Conservation (phyloP, 1,140 invertebrate genomes). For the Homarus americanus region DNA sequence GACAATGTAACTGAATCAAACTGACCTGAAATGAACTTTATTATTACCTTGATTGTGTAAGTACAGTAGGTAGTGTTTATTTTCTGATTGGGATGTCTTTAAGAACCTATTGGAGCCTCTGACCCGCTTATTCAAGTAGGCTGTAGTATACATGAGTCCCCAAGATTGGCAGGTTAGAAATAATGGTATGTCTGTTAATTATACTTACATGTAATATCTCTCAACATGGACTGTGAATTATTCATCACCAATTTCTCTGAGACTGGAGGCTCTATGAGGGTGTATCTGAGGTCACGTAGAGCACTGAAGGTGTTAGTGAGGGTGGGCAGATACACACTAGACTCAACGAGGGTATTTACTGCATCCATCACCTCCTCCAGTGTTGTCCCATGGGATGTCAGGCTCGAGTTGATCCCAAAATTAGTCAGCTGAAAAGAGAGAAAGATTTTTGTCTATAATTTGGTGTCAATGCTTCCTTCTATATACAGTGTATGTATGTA, state of each 20-base stretch:
- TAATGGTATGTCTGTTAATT: no score
- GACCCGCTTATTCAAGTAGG: no score
- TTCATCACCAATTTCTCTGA: background rate
- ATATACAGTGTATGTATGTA: no score
- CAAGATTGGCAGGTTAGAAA: no score
- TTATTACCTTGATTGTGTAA: no score
- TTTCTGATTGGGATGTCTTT: no score
- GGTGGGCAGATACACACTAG: background rate
- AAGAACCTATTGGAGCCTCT: no score
- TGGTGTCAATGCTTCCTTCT: no score
- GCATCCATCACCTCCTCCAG: constrained; percentile 22
- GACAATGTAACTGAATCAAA: no score
- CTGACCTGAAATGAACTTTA: no score
- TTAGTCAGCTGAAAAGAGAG: constrained; percentile 28
- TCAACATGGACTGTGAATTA: background rate
- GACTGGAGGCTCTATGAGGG: background rate
- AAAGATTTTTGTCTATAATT: background rate
- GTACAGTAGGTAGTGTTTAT: no score
- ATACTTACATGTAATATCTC: constrained; percentile 29
- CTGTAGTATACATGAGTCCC: no score
- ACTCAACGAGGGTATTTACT: background rate
- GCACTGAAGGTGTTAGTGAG: background rate
- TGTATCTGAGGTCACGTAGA: background rate
- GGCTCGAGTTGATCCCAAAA: constrained; percentile 43
- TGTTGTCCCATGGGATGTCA: constrained; percentile 23